Conservation (phyloP, 2,797 vertebrate genomes). For the Coendou prehensilis region DNA sequence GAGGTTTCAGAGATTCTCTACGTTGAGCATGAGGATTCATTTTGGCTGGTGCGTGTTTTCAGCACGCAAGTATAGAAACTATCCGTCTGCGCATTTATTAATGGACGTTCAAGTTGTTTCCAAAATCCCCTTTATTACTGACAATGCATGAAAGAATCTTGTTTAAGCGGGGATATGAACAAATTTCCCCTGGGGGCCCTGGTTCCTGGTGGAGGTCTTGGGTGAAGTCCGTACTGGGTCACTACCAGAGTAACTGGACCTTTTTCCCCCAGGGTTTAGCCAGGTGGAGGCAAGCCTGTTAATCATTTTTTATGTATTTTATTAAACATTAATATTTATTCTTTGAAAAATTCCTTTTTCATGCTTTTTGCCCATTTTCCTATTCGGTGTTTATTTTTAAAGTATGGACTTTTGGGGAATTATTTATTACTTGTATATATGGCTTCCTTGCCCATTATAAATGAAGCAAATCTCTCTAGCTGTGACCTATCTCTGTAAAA, state of each 20-base stretch:
- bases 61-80: not conserved
- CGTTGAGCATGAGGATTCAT: not conserved
- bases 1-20: not conserved
- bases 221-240: rapidly evolving
- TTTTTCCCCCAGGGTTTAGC: not conserved
- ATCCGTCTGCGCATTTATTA: not conserved
- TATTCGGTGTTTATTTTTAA: not conserved
- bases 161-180: not conserved
- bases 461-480: not conserved
- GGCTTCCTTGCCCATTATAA: not conserved
- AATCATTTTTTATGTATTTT: not conserved
- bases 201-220: not conserved
- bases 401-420: not conserved
- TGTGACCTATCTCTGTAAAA: not conserved
- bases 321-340: not conserved
- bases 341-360: not conserved
- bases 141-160: not conserved
- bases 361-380: not conserved
- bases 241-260: not conserved
- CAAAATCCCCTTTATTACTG: not conserved
- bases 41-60: not conserved
- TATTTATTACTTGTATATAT: not conserved
- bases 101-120: not conserved
- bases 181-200: no score
- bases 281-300: not conserved